A percentile compares a stretch with the other conserved stretches of the same genome.
These are phyloP conservation scores for Cinclus cinclus DNA, from an alignment of 2,113 vertebrate species.

Conservation along the genomic window DNA sequence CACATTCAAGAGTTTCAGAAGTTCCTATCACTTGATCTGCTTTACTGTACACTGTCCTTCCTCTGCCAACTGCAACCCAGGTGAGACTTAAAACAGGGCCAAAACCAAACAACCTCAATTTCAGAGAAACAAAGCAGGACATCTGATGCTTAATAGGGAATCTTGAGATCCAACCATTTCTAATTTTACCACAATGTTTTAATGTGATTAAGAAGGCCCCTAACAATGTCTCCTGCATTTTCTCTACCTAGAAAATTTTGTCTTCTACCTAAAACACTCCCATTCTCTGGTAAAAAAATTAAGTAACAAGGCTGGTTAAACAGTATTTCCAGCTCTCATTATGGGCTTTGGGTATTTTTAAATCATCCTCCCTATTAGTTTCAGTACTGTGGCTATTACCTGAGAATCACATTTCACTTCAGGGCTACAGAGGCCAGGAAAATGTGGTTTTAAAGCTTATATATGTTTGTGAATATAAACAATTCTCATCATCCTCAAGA, in stretches of 20 bases:
- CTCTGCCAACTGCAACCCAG: background rate
- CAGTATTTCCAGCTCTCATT: background rate
- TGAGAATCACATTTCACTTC: background rate
- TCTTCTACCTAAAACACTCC: background rate
- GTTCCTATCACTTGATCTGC: background rate
- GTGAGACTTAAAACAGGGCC: background rate
- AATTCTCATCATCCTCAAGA: background rate
- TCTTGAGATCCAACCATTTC: background rate
- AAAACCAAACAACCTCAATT: background rate
- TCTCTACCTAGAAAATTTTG: background rate
- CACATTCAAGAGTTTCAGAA: background rate
- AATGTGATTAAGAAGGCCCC: background rate
- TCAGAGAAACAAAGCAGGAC: background rate
- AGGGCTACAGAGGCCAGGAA: background rate
- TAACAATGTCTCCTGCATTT: background rate
- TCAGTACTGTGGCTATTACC: background rate
- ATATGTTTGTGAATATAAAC: background rate
- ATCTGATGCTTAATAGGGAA: background rate
- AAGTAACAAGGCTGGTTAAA: background rate
- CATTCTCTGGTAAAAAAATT: background rate
- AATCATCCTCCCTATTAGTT: background rate
- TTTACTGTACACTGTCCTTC: background rate
- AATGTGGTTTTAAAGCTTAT: background rate
- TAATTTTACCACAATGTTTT: background rate
- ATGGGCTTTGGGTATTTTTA: background rate